These are phyloP conservation scores for Menidia menidia DNA, from an alignment of 2,797 vertebrate genomes.

Conservation along the genomic window DNA sequence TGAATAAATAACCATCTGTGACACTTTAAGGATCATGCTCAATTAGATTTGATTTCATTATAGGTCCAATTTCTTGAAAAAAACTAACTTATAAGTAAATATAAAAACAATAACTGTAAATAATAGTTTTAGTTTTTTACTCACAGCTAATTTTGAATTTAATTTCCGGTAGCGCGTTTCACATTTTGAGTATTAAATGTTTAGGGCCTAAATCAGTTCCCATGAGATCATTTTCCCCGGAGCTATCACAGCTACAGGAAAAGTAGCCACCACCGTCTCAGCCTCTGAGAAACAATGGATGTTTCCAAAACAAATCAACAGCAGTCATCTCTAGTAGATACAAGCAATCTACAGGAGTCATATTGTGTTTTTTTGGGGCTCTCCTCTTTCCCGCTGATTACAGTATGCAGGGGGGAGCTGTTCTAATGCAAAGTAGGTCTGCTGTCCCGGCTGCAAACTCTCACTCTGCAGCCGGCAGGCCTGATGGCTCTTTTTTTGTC, in stretches of 20 bases:
- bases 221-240: not conserved
- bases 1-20: no score
- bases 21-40: no score
- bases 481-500: not conserved
- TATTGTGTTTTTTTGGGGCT: constrained; percentile 69
- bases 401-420: constrained; percentile 41
- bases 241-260: not conserved
- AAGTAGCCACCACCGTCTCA: constrained; percentile 10
- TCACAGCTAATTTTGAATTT: not conserved
- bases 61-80: no score
- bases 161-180: no score
- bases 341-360: constrained; percentile 74
- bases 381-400: constrained; percentile 55
- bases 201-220: not conserved
- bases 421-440: constrained; percentile 78
- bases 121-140: not conserved
- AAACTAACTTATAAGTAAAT: no score
- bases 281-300: constrained; percentile 61
- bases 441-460: constrained; percentile 17
- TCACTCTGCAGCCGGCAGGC: constrained; percentile 14
- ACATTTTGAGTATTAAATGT: no score
- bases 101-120: not conserved
- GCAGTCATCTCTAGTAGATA: constrained; percentile 80
- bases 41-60: no score
- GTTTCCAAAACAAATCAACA: constrained; percentile 83